Evolutionary conservation across 2,888 invertebrate species (phyloP).

Genomic region (Ethmia dodecea): DNA sequence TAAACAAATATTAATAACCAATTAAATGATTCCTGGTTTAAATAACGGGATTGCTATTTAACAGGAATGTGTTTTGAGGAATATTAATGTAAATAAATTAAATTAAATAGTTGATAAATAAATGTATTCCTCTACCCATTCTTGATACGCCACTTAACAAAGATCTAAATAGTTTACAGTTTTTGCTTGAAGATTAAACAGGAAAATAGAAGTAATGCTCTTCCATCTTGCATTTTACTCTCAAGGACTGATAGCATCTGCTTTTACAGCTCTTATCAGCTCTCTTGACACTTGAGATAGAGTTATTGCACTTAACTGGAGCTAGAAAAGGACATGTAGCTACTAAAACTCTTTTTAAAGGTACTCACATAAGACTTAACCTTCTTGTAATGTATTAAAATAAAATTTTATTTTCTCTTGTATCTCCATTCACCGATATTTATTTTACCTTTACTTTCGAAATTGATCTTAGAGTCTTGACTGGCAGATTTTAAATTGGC

Average conservation of each 20-base stretch:
- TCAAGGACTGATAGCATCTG: conserved; percentile 25
- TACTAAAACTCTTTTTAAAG: conserved; percentile 25
- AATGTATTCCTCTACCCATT: conserved; percentile 64
- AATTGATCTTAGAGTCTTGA: no score
- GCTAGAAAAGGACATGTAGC: conserved; percentile 39
- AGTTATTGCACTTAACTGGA: conserved; percentile 53
- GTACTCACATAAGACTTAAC: conserved; percentile 32
- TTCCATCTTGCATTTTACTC: conserved; percentile 55
- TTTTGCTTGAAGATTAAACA: conserved; percentile 55
- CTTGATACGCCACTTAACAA: conserved; percentile 47
- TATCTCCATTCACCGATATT: conserved; percentile 25
- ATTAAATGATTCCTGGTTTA: conserved; percentile 24
- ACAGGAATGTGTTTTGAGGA: conserved; percentile 48
- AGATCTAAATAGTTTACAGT: conserved; percentile 54
- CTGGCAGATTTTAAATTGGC: no score
- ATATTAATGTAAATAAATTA: conserved; percentile 21
- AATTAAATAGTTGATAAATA: conserved; percentile 4
- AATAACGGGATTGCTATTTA: conserved; percentile 35
- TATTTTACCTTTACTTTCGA: conserved; percentile 24
- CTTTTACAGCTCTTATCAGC: conserved; percentile 25
- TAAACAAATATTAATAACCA: conserved; percentile 23
- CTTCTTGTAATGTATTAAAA: conserved; percentile 72
- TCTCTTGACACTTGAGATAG: conserved; percentile 52
- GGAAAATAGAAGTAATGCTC: conserved; percentile 44
- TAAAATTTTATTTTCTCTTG: conserved; percentile 26